Evolutionary conservation across 2,113 vertebrate species (phyloP).

Genomic region (Cnemophilus loriae): DNA sequence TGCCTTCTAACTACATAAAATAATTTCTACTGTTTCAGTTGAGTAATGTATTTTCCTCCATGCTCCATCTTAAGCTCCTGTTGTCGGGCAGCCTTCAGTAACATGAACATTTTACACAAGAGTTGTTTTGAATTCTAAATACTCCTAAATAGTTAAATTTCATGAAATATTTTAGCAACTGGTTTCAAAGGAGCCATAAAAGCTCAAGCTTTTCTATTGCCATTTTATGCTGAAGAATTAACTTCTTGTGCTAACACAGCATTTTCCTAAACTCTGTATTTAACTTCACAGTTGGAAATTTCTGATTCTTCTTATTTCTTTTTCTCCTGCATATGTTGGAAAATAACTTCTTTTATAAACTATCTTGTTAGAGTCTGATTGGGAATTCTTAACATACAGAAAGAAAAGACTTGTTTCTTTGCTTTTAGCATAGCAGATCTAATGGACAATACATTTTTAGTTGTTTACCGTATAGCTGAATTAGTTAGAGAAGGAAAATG

Average conservation of each 20-base stretch:
- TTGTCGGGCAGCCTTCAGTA: neutral
- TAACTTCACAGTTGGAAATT: neutral
- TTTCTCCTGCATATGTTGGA: neutral
- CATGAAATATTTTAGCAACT: neutral
- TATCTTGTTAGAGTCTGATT: neutral
- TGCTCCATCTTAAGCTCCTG: neutral
- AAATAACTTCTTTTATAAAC: neutral
- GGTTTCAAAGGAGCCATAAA: neutral
- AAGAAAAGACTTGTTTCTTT: neutral
- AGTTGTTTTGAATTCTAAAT: neutral
- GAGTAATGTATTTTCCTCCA: neutral
- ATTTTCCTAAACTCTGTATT: neutral
- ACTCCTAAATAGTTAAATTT: neutral
- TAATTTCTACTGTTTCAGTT: neutral
- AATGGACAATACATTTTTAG: neutral
- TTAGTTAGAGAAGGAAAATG: neutral
- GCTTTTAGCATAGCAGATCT: neutral
- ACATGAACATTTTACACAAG: neutral
- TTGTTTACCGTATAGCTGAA: neutral
- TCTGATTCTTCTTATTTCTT: neutral
- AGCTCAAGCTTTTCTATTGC: neutral
- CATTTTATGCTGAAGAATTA: neutral
- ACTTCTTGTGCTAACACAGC: neutral
- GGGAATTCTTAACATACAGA: neutral
- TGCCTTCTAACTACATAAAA: neutral